Evolutionary conservation across 2,113 vertebrate genomes (phyloP).

Genomic region (Bagarius yarrelli): DNA sequence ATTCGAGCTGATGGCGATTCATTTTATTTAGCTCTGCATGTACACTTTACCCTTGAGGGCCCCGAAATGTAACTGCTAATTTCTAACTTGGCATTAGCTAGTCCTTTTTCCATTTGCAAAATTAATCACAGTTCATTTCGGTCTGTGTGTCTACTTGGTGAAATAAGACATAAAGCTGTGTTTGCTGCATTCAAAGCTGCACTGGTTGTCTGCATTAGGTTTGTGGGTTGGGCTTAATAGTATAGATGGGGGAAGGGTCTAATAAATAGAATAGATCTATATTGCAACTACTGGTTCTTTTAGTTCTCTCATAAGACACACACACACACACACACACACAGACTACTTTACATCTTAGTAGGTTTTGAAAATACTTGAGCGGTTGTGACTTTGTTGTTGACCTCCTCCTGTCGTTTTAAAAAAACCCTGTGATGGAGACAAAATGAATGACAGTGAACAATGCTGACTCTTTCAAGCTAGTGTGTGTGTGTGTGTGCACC

Average conservation of each 20-base stretch:
- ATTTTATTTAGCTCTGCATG: conserved; percentile 29
- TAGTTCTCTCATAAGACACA: not conserved
- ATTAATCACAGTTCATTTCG: conserved; percentile 51
- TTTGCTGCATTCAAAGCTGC: conserved; percentile 30
- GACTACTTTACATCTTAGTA: not conserved
- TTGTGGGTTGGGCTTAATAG: conserved; percentile 7
- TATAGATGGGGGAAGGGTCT: conserved; percentile 16
- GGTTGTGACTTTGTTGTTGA: conserved; percentile 32
- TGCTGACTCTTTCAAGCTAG: conserved; percentile 37
- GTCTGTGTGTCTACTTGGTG: not conserved
- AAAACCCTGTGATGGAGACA: conserved; percentile 28
- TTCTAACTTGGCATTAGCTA: conserved; percentile 62
- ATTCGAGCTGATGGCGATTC: no score
- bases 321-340: conserved; percentile 17
- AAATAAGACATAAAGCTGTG: not conserved
- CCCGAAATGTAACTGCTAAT: conserved; percentile 11
- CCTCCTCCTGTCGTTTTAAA: conserved; percentile 35
- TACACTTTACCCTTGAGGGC: conserved; percentile 54
- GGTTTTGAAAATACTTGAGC: conserved; percentile 24
- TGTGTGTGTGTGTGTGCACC: not conserved
- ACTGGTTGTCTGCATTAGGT: conserved; percentile 31
- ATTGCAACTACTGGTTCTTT: not conserved
- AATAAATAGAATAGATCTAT: conserved; percentile 17
- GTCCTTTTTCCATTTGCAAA: conserved; percentile 66
- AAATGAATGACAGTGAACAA: conserved; percentile 11